Conservation (phyloP, 2,113 vertebrate species). For the Periophthalmus modestus region DNA sequence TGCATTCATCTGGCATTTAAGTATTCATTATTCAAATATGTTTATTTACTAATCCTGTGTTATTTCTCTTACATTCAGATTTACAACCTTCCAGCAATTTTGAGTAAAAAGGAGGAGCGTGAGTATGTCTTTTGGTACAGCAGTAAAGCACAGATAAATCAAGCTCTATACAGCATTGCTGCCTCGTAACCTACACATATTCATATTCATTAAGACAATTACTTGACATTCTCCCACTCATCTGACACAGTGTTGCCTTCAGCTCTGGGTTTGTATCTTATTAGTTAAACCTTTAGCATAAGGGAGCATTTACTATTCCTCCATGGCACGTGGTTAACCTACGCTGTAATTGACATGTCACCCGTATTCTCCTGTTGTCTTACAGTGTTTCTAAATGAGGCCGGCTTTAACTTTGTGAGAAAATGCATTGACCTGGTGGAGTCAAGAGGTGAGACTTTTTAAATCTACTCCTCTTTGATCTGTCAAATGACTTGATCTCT, state of each 20-base stretch:
- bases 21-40: not conserved
- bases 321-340: slow-evolving; percentile 35
- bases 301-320: slow-evolving; percentile 50
- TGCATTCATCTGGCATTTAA: not conserved
- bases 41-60: slow-evolving; percentile 3
- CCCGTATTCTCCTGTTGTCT: slow-evolving; percentile 40
- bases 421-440: slow-evolving; percentile 94
- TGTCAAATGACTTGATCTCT: slow-evolving; percentile 4
- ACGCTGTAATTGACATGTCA: slow-evolving; percentile 36
- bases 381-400: slow-evolving; percentile 92
- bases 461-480: slow-evolving; percentile 22
- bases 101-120: slow-evolving; percentile 98
- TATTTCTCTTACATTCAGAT: slow-evolving; percentile 77
- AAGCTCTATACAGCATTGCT: not conserved
- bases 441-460: slow-evolving; percentile 78
- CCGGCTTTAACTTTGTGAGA: slow-evolving; percentile 95
- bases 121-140: slow-evolving; percentile 69
- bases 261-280: slow-evolving; percentile 33
- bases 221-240: slow-evolving; percentile 56
- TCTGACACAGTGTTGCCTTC: slow-evolving; percentile 44
- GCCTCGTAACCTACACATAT: slow-evolving; percentile 15
- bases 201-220: slow-evolving; percentile 50
- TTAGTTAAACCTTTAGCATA: slow-evolving; percentile 43
- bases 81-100: slow-evolving; percentile 92
- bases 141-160: not conserved